Base-by-base conservation (phyloP, 2,797 vertebrate species). In the Sebastes goodei region DNA sequence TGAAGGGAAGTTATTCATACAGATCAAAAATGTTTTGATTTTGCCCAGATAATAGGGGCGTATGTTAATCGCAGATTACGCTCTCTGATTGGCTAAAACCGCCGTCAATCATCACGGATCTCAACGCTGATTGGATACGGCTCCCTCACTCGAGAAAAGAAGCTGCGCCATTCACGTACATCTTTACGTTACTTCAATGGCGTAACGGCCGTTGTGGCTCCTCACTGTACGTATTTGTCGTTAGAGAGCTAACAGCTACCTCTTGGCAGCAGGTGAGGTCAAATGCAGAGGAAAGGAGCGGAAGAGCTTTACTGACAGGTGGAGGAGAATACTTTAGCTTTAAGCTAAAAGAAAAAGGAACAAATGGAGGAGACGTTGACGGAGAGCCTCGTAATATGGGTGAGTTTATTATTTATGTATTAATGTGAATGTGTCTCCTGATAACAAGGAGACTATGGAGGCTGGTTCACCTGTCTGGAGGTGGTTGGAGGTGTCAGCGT, bases 321-420 rank as follows among this genome's bases (percentile, higher is more conserved):
- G 95, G 94, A 96, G 63, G 89, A 77, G 82, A 86, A 85, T 52
- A 86, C 80, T 87, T 79, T 25, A 72, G 30, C 61, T 42, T 25
- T 33, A 81, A 32, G 60, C 60, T 27, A 64, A 73, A 9, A 15
- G 14, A 17, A 52, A 52, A 60, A 4, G 42, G 32, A 70, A 76
- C 82, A 90, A 78, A 96, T 96, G 96, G 96, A 95, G 71, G 78
- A 92, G 2, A 90, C 93, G 5, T 94, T 96, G 75, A 97, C 97
- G 63, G 97, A 98, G 76, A 99, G 98, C 94, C 97, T 99, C 73
- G 94, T 97, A 76, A 94, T 98, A 81, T 99, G 98, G 98, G 98
- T 99, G 94, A 97, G 98, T 95, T 88, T 71, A 2, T 88, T 71
- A 2, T 29, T 55, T n/a, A 2, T n/a, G 14, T 59, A 5, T 57